These are phyloP conservation scores for Pseudobourletiella spinata DNA, from an alignment of 1,140 invertebrate species.

Conservation along the genomic window DNA sequence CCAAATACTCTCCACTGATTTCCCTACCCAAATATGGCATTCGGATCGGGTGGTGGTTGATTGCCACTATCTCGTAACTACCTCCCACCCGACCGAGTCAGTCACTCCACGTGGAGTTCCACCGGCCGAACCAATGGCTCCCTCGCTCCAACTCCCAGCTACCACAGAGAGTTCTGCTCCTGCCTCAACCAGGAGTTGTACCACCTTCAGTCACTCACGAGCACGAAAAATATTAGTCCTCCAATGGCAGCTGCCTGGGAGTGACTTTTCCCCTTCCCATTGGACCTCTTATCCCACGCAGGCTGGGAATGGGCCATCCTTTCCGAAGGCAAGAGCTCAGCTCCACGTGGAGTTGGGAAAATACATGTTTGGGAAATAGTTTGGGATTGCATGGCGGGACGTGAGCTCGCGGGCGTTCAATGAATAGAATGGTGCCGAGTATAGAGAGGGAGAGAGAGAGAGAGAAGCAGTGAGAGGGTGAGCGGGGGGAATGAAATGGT, in stretches of 20 bases:
- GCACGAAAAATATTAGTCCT: no score
- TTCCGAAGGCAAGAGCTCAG: constrained; percentile 10
- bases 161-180: not conserved
- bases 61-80: constrained; percentile 33
- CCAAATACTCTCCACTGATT: constrained; percentile 35
- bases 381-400: not conserved
- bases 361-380: constrained; percentile 1
- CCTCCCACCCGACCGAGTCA: constrained; percentile 25
- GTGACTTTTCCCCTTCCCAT: no score
- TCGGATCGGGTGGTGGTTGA: constrained; percentile 32
- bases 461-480: no score
- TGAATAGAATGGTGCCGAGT: constrained; percentile 21
- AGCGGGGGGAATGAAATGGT: constrained; percentile 20
- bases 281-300: no score
- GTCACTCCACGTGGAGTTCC: constrained; percentile 19
- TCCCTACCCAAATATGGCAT: constrained; percentile 36
- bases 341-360: constrained; percentile 22
- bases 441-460: no score
- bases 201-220: not conserved
- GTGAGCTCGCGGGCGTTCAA: constrained; percentile 21
- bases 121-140: constrained; percentile 6
- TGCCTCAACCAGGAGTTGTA: not conserved
- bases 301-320: not conserved
- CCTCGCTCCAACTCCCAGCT: not conserved
- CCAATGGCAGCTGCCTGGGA: no score